Percentiles rank a stretch among this genome's conserved stretches.
phyloP scores from a whole-genome alignment of 2,113 vertebrate genomes.

The Tachysurus vachellii region DNA sequence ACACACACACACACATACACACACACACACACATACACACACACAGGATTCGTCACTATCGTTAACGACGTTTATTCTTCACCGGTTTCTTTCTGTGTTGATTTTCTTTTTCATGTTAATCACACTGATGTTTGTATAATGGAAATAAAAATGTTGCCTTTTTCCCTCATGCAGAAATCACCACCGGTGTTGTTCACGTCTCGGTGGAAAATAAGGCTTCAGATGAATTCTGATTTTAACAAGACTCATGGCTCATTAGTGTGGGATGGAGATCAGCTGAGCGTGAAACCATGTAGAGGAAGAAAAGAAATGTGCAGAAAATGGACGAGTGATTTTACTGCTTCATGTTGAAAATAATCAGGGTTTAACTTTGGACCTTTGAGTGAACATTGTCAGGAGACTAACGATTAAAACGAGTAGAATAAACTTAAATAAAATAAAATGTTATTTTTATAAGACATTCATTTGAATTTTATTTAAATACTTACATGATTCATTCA shows the following conservation, averaged over 20 bases:
- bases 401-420: background rate
- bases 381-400: background rate
- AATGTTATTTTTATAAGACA: background rate
- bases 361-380: background rate
- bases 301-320: background rate
- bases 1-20: background rate
- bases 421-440: background rate
- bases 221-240: slow-evolving; percentile 34
- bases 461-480: background rate
- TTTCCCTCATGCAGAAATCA: background rate
- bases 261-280: slow-evolving; percentile 31
- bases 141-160: slow-evolving; percentile 38
- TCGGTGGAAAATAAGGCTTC: slow-evolving; percentile 16
- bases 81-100: background rate
- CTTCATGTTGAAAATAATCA: background rate
- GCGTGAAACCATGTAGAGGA: slow-evolving; percentile 21
- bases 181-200: slow-evolving; percentile 13
- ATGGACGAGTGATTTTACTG: background rate
- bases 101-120: background rate
- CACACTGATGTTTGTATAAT: background rate
- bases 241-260: slow-evolving; percentile 37
- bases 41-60: background rate
- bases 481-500: background rate
- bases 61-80: background rate
- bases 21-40: background rate